Conservation (phyloP, 1,140 invertebrate species). For the Leptoteleia sp. region DNA sequence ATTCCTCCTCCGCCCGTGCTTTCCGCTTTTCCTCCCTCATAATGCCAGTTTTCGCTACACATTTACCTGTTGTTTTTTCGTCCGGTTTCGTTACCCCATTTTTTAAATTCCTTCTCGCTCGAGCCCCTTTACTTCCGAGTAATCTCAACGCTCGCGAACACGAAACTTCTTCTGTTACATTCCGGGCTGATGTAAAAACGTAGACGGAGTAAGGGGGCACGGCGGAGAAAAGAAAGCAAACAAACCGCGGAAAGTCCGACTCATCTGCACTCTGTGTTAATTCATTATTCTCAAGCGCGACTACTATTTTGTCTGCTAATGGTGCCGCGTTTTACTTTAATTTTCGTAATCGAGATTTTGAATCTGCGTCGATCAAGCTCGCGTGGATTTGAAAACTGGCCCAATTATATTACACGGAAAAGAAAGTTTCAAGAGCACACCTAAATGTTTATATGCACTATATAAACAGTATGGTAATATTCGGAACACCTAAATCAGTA, state of each 20-base stretch:
- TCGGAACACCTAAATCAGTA: no score
- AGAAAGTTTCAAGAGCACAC: no score
- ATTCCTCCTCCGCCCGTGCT: constrained; percentile 51
- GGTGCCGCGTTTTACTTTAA: no score
- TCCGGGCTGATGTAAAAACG: constrained; percentile 40
- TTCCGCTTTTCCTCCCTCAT: constrained; percentile 62
- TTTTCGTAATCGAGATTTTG: no score
- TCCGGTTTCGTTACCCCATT: constrained; percentile 49
- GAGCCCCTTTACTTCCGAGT: constrained; percentile 40
- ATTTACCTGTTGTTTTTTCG: constrained; percentile 52
- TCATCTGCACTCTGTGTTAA: constrained; percentile 14
- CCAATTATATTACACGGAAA: no score
- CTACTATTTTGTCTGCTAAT: constrained; percentile 31
- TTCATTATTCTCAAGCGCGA: constrained; percentile 42
- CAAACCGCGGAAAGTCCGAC: constrained; percentile 26
- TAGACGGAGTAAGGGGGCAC: not conserved
- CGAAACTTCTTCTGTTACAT: constrained; percentile 54
- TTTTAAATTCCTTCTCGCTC: constrained; percentile 49
- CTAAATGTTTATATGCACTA: no score
- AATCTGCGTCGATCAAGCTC: no score
- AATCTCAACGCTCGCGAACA: constrained; percentile 47
- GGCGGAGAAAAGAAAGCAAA: constrained; percentile 22
- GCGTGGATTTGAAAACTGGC: no score
- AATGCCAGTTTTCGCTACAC: constrained; percentile 53
- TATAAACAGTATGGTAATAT: no score